Base-by-base conservation (phyloP, 2,888 invertebrate species). In the Lamellibrachia columna region DNA sequence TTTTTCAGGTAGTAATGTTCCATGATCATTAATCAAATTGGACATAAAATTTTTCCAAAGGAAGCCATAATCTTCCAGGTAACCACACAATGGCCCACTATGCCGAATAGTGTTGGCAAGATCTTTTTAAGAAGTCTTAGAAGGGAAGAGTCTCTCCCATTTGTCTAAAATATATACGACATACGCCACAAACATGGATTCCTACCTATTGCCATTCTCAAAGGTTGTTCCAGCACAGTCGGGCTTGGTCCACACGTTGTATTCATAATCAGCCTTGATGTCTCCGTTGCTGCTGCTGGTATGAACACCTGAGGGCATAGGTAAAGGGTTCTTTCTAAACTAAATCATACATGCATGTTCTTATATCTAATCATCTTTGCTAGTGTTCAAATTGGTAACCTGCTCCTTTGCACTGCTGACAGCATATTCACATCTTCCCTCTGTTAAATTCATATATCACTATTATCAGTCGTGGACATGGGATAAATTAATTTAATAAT, bases 191-290 rank as follows among this genome's bases (percentile, higher is more conserved):
- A 58, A 58, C 58, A 11, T 58, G 15, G 22, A 75, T 75, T 75
- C 75, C 75, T 92, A 96, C 96, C 96, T 97, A 96, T 98, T 98
- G 92, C 98, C 98, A 97, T 98, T 98, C 96, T 98, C 98, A 97
- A 97, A 98, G 95, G 98, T 98, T 0, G 98, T 98, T 53, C 98
- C 98, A 91, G 97, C 97, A 97, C 98, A 98, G 96, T 99, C 99
- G 0, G 98, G 98, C 95, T 98, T 97, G 0, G 98, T 98, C 98
- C 98, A 98, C 92, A 98, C 96, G 96, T 98, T 98, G 96, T 98
- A 98, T 96, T 98, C 98, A 96, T 97, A 98, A 95, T 98, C 98
- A 3, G 98, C 58, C 52, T 92, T 92, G 52, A 60, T 22, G 52
- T 75, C 60, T 52, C 28, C 58, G 28, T 8, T 75, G 22, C 75